Evolutionary conservation across 2,113 vertebrate species (phyloP), one percentile per base, ranked within the genome.

Genomic region (Phylloscopus whistleri): DNA sequence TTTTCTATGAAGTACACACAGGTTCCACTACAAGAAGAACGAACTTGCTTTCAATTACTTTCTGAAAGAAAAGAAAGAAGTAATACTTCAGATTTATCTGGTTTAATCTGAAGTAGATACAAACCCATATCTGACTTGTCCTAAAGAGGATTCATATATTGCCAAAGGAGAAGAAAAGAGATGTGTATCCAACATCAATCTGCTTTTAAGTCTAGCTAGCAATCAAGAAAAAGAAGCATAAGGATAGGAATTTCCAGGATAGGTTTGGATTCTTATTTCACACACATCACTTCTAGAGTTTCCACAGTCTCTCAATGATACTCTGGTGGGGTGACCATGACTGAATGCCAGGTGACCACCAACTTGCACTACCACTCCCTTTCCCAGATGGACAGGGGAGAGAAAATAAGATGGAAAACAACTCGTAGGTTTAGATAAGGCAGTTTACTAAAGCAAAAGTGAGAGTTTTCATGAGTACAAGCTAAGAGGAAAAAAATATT

Each of bases 21-120:
- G 6, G 6, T 79, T 92, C 31, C 7, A 1, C 52, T 68, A 24
- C 62, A 51, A 67, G n/a, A 83, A 80, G 46, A 90, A 85, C 1
- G 7, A 75, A 75, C n/a, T 59, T 84, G 27, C 51, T 90, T 95
- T 92, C 83, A 89, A 92, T 90, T 93, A 75, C 62, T 74, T 92
- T 84, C 77, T 10, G 4, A 48, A 77, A 86, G 43, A 64, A 84
- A 84, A 69, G 46, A 52, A 78, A 74, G 18, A 59, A 90, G 56
- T 14, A 92, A 84, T 41, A 90, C 68, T 93, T 90, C 48, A 78
- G 33, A 89, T 80, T 80, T 86, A 93, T 88, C 78, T 90, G 41
- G 69, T 67, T 86, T 78, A 63, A 86, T 87, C 77, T 83, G 67
- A 79, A 86, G 82, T 59, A 43, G 52, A 60, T 89, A 70, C 16